Evolutionary conservation across 2,888 invertebrate species (phyloP).

Genomic region (Metacarcinus magister): DNA sequence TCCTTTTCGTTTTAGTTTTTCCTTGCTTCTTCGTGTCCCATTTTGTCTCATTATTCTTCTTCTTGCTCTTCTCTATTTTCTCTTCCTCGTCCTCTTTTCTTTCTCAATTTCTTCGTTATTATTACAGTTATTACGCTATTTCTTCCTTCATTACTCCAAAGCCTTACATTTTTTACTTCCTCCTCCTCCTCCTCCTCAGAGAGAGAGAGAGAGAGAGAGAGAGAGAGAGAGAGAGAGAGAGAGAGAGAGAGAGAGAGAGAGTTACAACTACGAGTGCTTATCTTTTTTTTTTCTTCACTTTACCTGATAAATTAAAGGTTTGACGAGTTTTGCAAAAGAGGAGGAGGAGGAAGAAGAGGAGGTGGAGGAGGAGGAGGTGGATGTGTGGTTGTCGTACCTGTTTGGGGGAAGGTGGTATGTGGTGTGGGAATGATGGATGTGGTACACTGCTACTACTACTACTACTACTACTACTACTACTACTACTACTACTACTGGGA

Average conservation of each 20-base stretch:
- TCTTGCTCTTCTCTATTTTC: no score
- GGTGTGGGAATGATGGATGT: no score
- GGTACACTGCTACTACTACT: not conserved
- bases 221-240: not conserved
- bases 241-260: not conserved
- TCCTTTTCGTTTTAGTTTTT: not conserved
- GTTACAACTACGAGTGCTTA: not conserved
- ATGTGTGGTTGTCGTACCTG: no score
- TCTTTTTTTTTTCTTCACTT: not conserved
- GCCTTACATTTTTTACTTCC: no score
- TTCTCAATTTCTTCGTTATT: no score
- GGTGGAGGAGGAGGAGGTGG: not conserved
- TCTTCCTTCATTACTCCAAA: no score
- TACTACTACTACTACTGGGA: not conserved
- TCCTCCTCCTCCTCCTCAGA: no score
- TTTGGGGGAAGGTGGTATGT: no score
- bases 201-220: conserved; percentile 7
- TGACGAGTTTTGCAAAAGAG: no score
- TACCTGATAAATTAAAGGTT: conserved; percentile 11
- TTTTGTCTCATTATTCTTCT: not conserved
- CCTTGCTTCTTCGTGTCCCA: not conserved
- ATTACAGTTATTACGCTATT: no score
- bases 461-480: conserved; percentile 26
- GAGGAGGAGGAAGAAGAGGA: not conserved
- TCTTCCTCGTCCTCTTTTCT: not conserved